Base-by-base conservation (phyloP, 2,113 vertebrate genomes). In the Dromas ardeola region DNA sequence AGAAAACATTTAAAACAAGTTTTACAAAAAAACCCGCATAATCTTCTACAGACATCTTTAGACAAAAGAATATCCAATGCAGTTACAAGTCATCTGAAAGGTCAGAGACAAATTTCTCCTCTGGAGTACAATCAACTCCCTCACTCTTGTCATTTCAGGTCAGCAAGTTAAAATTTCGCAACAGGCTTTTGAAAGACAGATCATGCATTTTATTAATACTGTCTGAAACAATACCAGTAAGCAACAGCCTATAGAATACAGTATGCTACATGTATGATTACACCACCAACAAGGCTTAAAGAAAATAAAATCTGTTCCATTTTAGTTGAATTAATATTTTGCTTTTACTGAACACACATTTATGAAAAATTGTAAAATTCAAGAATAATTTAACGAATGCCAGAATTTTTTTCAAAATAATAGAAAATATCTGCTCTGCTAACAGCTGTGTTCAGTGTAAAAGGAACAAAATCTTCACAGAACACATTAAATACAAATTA, bases 61-160 rank as follows among this genome's bases (percentile, higher is more conserved):
- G 85, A 85, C 81, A 96, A 96, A 95, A 88, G 27, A 29, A 91
- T 74, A 90, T 71, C 94, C 81, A 69, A 43, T 94, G 97, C 95
- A 84, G 88, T 86, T 97, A 97, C 97, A 98, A 98, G 97, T 97
- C 98, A 98, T 80, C 82, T 34, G 95, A 93, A 94, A 90, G 22
- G 93, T 89, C 83, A 92, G 90, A 96, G 87, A 86, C 81, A 88
- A 91, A 17, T 56, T 82, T 63, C 40, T 79, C 52, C 70, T 82
- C 81, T 79, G 55, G 34, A 84, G 87, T 42, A 89, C 74, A 94
- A 61, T 29, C 76, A 86, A 38, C 49, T 90, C 55, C 82, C 79
- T 73, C 11, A 32, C 67, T 81, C 63, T 29, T 47, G 47, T 62
- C 56, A 85, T 42, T 66, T 66, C 45, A 71, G 53, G 73, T 84